phyloP scores from a whole-genome alignment of 2,888 invertebrate species.

The Lasioglossum figueresi region DNA sequence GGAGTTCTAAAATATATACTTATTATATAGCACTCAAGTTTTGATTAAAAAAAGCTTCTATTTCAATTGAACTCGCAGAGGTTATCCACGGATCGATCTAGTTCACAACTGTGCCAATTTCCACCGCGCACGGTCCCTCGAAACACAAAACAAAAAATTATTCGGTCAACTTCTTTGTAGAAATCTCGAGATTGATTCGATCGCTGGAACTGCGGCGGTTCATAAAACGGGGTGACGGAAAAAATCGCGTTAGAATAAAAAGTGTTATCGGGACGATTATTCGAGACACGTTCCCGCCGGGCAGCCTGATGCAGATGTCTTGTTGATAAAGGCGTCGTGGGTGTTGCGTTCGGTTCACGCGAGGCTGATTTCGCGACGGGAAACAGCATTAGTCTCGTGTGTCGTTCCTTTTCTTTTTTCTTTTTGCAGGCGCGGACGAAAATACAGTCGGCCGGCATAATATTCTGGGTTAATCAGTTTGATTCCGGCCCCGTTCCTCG shows the following conservation, averaged over 20 bases:
- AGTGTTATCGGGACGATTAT: not conserved
- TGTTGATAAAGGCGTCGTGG: constrained; percentile 5
- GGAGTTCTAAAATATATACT: no score
- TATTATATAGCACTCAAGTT: no score
- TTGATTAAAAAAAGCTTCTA: not conserved
- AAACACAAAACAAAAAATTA: not conserved
- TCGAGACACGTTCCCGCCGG: not conserved
- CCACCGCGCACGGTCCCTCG: not conserved
- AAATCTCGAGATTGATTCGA: not conserved
- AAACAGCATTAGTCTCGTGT: not conserved
- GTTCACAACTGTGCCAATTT: not conserved
- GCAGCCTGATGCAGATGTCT: constrained; percentile 8
- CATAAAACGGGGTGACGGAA: not conserved
- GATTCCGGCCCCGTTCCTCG: constrained; percentile 9
- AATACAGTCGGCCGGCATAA: constrained; percentile 43
- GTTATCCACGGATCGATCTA: not conserved
- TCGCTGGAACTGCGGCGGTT: not conserved
- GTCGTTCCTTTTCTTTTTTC: not conserved
- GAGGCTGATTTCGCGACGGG: not conserved
- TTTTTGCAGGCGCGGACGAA: constrained; percentile 33
- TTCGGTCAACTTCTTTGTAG: not conserved
- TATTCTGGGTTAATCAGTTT: constrained; percentile 59
- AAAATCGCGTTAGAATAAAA: not conserved
- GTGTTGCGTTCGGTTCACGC: constrained; percentile 29
- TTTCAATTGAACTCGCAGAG: not conserved